Base-by-base conservation (phyloP, 2,797 vertebrate species). In the Semotilus atromaculatus region DNA sequence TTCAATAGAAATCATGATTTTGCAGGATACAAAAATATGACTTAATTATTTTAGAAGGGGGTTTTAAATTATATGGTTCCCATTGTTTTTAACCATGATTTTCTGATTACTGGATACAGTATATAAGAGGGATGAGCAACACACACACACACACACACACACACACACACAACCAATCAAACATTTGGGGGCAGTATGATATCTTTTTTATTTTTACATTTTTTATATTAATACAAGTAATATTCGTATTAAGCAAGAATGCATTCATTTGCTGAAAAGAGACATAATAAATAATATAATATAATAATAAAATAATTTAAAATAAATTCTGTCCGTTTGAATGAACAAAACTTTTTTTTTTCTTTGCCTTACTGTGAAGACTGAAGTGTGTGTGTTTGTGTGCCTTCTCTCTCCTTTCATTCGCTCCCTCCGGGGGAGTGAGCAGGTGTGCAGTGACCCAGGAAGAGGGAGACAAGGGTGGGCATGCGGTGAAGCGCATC, bases 371-470 rank as follows among this genome's bases (percentile, higher is more conserved):
- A 36, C 43, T 64, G 29, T 75, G 29, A 55, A 58, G 16, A 38
- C 6, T 31, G 2, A 16, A 38, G 51, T 67, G n/a, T 60, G 19
- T 72, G 66, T 71, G n/a, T 48, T 53, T 64, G 43, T 82, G 43
- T 38, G n/a, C 26, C 19, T 73, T 71, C 81, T 53, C 36, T 53
- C 62, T 60, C 60, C 74, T 81, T 84, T 84, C 48, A 86, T 84
- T 84, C 31, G 19, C 38, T 66, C 67, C 75, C 73, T 79, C 40
- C 4, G 31, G 79, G 64, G 40, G 48, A 71, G 68, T 74, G 81
- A 66, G 80, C 71, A 53, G 76, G 82, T 86, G 81, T 88, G 79
- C 83, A 82, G 64, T 78, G 85, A 81, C 74, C 81, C 79, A 70
- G 80, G 51, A 60, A 76, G 74, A 85, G 67, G 58, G 80, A 60